Percentiles rank a stretch among this genome's conserved stretches.
These are phyloP conservation scores for Chrysotoxum bicinctum DNA, from an alignment of 2,888 invertebrate species.

Conservation along the genomic window DNA sequence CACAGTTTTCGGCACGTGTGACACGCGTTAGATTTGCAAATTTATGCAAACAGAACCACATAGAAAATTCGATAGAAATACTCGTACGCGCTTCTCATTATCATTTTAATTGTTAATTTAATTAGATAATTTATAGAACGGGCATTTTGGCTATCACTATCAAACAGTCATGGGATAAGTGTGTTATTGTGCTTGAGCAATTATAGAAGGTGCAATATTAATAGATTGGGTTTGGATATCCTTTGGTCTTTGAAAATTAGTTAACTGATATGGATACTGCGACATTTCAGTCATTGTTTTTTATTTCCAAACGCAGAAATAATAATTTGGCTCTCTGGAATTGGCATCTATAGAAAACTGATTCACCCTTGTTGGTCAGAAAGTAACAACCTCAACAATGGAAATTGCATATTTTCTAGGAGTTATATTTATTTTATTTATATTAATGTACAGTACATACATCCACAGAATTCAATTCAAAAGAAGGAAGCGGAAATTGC, in stretches of 20 bases:
- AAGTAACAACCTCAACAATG: no score
- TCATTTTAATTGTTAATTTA: conserved; percentile 63
- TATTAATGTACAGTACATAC: no score
- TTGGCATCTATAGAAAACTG: no score
- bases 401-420: no score
- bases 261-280: background rate
- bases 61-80: background rate
- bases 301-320: no score
- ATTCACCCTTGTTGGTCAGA: no score
- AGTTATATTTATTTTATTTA: no score
- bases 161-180: conserved; percentile 34
- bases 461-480: no score
- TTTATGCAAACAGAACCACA: background rate
- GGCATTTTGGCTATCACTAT: background rate
- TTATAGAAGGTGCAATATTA: background rate
- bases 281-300: no score
- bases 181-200: conserved; percentile 24
- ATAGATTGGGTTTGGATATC: background rate
- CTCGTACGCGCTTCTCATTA: conserved; percentile 49
- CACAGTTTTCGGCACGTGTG: background rate
- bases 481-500: conserved; percentile 14
- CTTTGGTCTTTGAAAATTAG: background rate
- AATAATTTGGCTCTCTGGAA: no score
- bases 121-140: conserved; percentile 53
- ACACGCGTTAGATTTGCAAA: conserved; percentile 12